phyloP scores from a whole-genome alignment of 2,113 vertebrate species.

The Procavia capensis region DNA sequence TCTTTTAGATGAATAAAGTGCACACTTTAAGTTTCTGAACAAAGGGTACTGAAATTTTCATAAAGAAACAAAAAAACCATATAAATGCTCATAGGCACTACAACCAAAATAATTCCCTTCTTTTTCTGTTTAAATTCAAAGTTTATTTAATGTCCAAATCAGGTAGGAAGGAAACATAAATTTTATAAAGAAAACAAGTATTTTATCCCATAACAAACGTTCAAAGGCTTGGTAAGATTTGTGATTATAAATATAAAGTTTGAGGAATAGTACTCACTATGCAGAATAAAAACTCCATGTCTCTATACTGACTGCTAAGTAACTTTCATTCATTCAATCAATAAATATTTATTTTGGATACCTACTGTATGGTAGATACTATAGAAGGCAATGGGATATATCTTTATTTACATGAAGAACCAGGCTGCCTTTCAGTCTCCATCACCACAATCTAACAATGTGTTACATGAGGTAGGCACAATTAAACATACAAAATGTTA shows the following conservation, averaged over 20 bases:
- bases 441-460: background rate
- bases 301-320: background rate
- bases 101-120: background rate
- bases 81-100: background rate
- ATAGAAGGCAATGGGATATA: background rate
- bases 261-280: background rate
- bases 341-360: background rate
- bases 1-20: constrained; percentile 24
- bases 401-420: constrained; percentile 3
- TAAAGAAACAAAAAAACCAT: constrained; percentile 52
- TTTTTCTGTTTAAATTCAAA: constrained; percentile 61
- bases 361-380: background rate
- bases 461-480: background rate
- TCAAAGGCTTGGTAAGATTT: background rate
- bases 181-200: constrained; percentile 16
- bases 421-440: background rate
- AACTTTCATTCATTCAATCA: background rate
- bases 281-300: background rate
- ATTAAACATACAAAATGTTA: background rate
- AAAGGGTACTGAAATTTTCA: constrained; percentile 53
- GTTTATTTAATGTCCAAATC: background rate
- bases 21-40: constrained; percentile 53
- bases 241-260: background rate
- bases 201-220: background rate
- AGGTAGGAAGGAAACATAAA: background rate